Percentiles rank a stretch among this genome's conserved stretches.
These are phyloP conservation scores for Tretioscincus oriximinensis DNA, from an alignment of 2,113 vertebrate species.

Conservation along the genomic window DNA sequence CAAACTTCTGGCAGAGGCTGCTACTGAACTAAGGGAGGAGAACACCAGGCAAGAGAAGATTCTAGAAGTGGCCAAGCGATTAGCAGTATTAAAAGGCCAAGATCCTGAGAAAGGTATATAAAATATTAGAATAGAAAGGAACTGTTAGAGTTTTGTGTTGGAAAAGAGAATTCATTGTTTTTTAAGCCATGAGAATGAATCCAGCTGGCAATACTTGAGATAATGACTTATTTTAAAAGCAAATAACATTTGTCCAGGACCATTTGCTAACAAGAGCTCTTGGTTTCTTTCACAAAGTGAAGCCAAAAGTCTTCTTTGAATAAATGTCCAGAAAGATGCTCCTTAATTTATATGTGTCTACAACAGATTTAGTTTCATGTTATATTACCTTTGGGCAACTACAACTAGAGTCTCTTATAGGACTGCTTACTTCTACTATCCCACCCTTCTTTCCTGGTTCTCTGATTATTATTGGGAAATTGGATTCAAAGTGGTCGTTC, in stretches of 20 bases:
- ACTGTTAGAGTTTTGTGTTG: not conserved
- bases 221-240: not conserved
- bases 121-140: not conserved
- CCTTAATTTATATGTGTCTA: constrained; percentile 12
- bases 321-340: not conserved
- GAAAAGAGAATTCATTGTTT: not conserved
- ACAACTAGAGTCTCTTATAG: not conserved
- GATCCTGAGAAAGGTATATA: constrained; percentile 86
- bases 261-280: not conserved
- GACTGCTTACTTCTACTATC: not conserved
- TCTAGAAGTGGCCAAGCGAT: constrained; percentile 83
- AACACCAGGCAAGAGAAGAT: constrained; percentile 81
- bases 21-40: constrained; percentile 80
- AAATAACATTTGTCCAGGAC: not conserved
- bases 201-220: not conserved
- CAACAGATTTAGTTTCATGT: not conserved
- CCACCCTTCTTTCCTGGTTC: not conserved
- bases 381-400: not conserved
- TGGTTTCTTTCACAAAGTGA: not conserved
- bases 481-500: not conserved
- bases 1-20: constrained; percentile 83
- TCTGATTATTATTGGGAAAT: not conserved
- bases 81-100: constrained; percentile 84
- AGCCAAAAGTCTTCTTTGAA: constrained; percentile 15
- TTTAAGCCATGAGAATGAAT: not conserved